Evolutionary conservation across 2,888 invertebrate genomes (phyloP), one percentile per base, ranked within the genome.

Genomic region (Chloroclysta siterata): DNA sequence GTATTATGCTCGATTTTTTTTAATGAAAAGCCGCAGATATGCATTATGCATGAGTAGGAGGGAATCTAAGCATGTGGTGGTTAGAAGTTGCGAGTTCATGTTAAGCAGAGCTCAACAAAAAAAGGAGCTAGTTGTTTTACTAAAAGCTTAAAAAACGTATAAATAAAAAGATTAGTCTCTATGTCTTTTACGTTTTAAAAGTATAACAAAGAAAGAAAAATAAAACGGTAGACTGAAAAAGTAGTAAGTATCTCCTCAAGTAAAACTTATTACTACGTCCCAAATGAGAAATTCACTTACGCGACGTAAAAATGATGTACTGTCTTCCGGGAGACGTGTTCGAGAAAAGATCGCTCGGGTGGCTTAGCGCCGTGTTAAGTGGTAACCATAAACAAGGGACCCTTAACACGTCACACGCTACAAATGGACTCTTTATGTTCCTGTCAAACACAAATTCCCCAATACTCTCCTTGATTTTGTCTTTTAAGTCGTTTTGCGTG

Each of bases 341-440:
- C 62, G 63, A 69, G 69, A 66, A 71, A 63, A 62, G 65, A 65
- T 60, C 72, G 73, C 73, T 66, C 74, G 63, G 72, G 69, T 72
- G 77, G 79, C 83, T 82, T 81, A 83, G 79, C 76, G 78, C 74
- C 78, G 72, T 81, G 84, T 82, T 86, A 87, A 88, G 84, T 85
- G 81, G 76, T 77, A 65, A 71, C 82, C 82, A 87, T 89, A 88
- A 87, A 88, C 84, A 88, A 82, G 78, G 72, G 76, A 72, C 81
- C 77, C 81, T 78, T 79, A 79, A 81, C 80, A 82, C 78, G 84
- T 82, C 87, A 84, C 81, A 80, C 73, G 77, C 76, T 84, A 84
- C 84, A 87, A 88, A 88, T 85, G 77, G 80, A 84, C 81, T 81
- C 82, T 85, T 85, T 85, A 83, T 82, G 80, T 77, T 75, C 74